Evolutionary conservation across 2,797 vertebrate species (phyloP).

Genomic region (Rhinichthys osculus): DNA sequence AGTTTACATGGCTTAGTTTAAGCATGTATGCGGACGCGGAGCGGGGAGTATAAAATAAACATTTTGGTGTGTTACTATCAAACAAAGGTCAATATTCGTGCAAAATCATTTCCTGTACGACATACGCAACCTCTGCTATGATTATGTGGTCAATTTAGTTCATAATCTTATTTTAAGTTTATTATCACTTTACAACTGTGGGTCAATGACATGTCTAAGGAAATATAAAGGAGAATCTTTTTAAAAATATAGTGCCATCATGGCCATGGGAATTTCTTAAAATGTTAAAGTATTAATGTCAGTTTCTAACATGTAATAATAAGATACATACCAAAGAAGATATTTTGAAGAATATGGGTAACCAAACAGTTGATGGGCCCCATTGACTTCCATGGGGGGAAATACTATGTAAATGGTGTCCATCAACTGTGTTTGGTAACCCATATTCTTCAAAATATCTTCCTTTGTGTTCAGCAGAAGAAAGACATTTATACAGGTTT

Average conservation of each 20-base stretch:
- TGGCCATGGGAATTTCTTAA: neutral
- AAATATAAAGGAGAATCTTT: neutral
- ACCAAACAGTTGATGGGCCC: no score
- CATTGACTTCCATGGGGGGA: no score
- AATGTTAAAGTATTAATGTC: neutral
- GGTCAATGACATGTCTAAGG: neutral
- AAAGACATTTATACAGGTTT: neutral
- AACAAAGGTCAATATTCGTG: neutral
- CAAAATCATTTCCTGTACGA: neutral
- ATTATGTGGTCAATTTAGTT: neutral
- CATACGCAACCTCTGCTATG: neutral
- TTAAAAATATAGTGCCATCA: neutral
- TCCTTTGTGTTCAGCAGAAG: no score
- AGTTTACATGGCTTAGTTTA: neutral
- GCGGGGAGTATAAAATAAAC: neutral
- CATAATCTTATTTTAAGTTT: neutral
- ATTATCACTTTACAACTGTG: neutral
- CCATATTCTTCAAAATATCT: no score
- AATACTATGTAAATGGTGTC: no score
- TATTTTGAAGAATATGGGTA: no score
- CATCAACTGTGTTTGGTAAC: no score
- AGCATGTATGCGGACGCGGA: slow-evolving; percentile 3
- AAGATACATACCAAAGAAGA: no score
- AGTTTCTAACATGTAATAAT: neutral
- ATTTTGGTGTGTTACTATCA: neutral